Conservation (phyloP, 2,113 vertebrate species). For the Elaphurus davidianus region DNA sequence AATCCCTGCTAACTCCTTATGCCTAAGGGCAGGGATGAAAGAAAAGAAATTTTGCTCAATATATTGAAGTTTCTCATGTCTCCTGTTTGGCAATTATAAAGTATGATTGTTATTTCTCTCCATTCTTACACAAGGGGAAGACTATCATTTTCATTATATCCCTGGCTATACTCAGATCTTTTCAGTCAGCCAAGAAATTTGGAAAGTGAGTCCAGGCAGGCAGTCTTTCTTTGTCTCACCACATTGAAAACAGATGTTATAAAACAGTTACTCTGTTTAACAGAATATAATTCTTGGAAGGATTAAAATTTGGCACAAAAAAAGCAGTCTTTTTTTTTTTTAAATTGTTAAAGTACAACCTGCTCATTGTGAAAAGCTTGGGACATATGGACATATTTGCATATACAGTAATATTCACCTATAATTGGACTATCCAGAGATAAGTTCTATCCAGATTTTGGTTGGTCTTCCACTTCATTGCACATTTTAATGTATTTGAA, state of each 20-base stretch:
- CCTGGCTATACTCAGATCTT: background rate
- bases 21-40: constrained; percentile 32
- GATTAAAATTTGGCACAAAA: background rate
- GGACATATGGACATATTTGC: background rate
- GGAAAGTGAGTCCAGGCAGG: background rate
- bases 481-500: background rate
- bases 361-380: background rate
- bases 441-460: background rate
- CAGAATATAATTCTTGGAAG: background rate
- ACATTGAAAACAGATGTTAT: background rate
- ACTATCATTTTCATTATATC: background rate
- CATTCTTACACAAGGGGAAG: background rate
- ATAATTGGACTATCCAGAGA: background rate
- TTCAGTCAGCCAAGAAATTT: background rate
- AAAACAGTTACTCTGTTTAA: background rate
- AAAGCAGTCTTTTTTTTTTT: background rate
- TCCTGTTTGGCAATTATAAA: background rate
- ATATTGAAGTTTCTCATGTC: background rate
- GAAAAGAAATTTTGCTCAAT: background rate
- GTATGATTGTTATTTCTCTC: background rate
- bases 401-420: background rate
- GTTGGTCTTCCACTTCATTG: background rate
- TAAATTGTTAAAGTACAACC: background rate
- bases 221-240: background rate
- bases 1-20: constrained; percentile 27